These are phyloP conservation scores for Diploscapter pachys DNA, from an alignment of 1,140 invertebrate genomes.

Conservation along the genomic window DNA sequence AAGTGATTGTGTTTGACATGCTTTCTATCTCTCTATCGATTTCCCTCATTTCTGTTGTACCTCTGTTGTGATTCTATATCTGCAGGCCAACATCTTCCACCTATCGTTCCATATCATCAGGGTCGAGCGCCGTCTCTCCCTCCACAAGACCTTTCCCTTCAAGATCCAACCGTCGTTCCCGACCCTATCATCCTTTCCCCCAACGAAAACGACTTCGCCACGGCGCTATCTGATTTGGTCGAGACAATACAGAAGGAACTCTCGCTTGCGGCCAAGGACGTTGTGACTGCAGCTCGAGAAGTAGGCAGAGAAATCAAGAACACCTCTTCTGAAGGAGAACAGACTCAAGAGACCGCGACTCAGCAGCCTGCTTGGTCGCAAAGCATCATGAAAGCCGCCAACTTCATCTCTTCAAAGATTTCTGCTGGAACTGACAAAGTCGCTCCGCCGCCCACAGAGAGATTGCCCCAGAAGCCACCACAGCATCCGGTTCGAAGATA, in stretches of 20 bases:
- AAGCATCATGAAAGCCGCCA: slow-evolving; percentile 47
- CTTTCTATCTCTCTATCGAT: not conserved
- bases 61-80: not conserved
- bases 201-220: slow-evolving; percentile 15
- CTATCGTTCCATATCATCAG: too few relatives aligned
- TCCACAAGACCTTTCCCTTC: not conserved
- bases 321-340: too few relatives aligned
- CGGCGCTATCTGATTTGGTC: slow-evolving; percentile 23
- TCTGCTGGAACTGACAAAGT: not conserved
- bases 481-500: not conserved
- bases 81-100: too few relatives aligned
- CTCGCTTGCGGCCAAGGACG: slow-evolving; percentile 3
- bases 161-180: not conserved
- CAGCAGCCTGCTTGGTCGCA: slow-evolving; percentile 45
- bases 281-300: too few relatives aligned
- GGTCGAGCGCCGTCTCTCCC: too few relatives aligned
- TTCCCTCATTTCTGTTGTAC: not conserved
- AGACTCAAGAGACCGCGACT: slow-evolving; percentile 2
- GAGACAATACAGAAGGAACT: slow-evolving; percentile 34
- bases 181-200: slow-evolving; percentile 7
- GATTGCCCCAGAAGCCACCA: not conserved
- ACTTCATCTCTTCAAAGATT: slow-evolving; percentile 54
- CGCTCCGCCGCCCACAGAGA: not conserved
- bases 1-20: slow-evolving; percentile 2
- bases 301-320: too few relatives aligned